phyloP scores from a whole-genome alignment of 2,797 vertebrate species.

The Eulemur coronatus region DNA sequence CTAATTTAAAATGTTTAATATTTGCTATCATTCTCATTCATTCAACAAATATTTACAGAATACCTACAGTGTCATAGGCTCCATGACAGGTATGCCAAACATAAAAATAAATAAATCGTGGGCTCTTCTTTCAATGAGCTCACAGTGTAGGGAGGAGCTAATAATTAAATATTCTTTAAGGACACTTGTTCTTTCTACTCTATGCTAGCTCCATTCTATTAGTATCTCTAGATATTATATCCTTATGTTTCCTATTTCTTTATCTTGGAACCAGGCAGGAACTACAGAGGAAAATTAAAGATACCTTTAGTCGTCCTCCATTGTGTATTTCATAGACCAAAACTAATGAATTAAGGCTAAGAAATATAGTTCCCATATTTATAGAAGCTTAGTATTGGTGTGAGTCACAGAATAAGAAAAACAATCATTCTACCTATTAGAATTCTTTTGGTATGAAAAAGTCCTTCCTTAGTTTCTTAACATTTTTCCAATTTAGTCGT shows the following conservation, averaged over 20 bases:
- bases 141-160: not conserved
- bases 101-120: not conserved
- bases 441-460: not conserved
- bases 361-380: not conserved
- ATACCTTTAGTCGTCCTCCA: not conserved
- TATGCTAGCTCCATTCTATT: not conserved
- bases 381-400: not conserved
- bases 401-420: not conserved
- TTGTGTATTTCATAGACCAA: conserved; percentile 17
- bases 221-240: not conserved
- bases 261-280: not conserved
- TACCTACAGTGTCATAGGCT: not conserved
- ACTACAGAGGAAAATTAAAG: not conserved
- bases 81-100: not conserved
- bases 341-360: not conserved
- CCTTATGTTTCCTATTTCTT: not conserved
- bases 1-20: not conserved
- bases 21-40: not conserved
- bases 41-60: not conserved
- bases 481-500: not conserved
- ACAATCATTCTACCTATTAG: not conserved
- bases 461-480: not conserved
- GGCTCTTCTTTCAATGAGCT: not conserved
- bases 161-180: not conserved
- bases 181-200: not conserved